Percentiles rank a stretch among this genome's conserved stretches.
These are phyloP conservation scores for Sternarchorhynchus goeldii DNA, from an alignment of 2,797 vertebrate species.

Conservation along the genomic window DNA sequence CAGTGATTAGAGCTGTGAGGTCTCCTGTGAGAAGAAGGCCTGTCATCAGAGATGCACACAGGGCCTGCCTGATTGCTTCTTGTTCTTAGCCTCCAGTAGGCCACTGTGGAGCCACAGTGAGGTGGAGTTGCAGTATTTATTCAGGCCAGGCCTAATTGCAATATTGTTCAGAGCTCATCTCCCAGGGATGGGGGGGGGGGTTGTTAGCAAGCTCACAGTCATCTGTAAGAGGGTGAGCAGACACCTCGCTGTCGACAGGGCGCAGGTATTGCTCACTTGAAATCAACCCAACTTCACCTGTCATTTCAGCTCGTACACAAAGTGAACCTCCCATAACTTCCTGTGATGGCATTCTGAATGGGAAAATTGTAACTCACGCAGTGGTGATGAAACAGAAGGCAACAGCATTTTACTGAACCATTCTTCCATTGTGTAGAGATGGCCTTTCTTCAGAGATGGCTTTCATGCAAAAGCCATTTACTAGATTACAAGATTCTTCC, in stretches of 20 bases:
- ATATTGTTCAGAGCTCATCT: conserved; percentile 20
- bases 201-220: conserved; percentile 28
- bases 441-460: not conserved
- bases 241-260: too few relatives aligned
- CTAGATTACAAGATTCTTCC: too few relatives aligned
- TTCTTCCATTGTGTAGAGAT: not conserved
- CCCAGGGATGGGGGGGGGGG: conserved; percentile 30
- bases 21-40: conserved; percentile 13
- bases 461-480: not conserved
- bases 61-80: conserved; percentile 72
- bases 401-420: not conserved
- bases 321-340: not conserved
- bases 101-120: conserved; percentile 69
- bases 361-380: not conserved
- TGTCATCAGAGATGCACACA: conserved; percentile 29
- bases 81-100: conserved; percentile 69
- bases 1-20: conserved; percentile 10
- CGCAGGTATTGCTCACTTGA: too few relatives aligned
- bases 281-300: too few relatives aligned
- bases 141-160: conserved; percentile 44
- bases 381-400: not conserved
- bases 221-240: not conserved
- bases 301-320: too few relatives aligned
- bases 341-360: not conserved
- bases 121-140: conserved; percentile 63